Evolutionary conservation across 2,888 invertebrate species (phyloP), one percentile per base, ranked within the genome.

Genomic region (Kuschelorhynchus macadamiae): DNA sequence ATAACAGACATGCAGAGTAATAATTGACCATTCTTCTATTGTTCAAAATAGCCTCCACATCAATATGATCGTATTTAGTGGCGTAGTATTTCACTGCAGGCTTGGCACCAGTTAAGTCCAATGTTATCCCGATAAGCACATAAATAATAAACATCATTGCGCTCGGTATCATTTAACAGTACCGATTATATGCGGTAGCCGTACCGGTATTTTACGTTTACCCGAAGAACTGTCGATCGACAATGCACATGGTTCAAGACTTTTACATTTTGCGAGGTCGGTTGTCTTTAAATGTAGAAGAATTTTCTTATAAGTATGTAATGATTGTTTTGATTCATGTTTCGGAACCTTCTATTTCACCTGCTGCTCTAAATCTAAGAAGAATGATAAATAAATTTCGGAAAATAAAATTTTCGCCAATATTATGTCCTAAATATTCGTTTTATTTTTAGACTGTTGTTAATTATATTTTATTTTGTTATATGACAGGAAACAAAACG

Each of bases 1-100:
- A 88, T 66, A 91, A 84, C 53, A 92, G 82, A 80, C 92, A 92
- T 64, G 89, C 88, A 74, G 90, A 88, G 83, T 92, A 92, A 78
- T 90, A 89, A 71, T 87, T 88, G 52, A 92, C 87, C 73, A 92
- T 83, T 76, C 91, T 85, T 74, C 89, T 89, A 80, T 89, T 92
- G 50, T 87, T 86, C 75, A 92, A 85, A 74, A 92, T 87, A 46
- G 87, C 87, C 72, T 92, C 90, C 20, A 92, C 84, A 80, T 92
- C 89, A 74, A 92, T 82, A 80, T 90, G 89, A 78, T 91, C 91
- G 79, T 91, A 92, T 77, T 89, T 86, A 20, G 83, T 85, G 30
- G 84, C 82, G 74, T 87, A 87, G 50, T 70, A 69, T 21, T 72
- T 60, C 25, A 59, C 53, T 41, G 71, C 68, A 14, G 68, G 63